Conservation (phyloP, 1,140 invertebrate genomes). For the Pentalonia nigronervosa region DNA sequence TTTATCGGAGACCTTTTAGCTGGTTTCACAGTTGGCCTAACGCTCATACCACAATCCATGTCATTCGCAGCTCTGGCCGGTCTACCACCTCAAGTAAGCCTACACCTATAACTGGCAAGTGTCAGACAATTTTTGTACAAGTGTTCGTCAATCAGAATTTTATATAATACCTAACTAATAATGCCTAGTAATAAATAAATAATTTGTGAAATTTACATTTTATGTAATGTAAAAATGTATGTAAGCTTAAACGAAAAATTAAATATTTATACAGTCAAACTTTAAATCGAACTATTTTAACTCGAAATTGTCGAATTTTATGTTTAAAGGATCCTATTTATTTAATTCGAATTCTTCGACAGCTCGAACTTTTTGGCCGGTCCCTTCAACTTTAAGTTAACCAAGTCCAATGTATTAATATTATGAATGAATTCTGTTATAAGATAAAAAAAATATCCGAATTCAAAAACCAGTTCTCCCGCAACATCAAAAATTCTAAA, state of each 20-base stretch:
- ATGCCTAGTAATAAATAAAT: neutral
- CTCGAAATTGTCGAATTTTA: no score
- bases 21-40: slow-evolving; percentile 83
- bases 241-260: neutral
- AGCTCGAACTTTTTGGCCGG: no score
- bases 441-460: neutral
- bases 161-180: neutral
- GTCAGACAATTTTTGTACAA: neutral
- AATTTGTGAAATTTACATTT: neutral
- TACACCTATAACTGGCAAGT: neutral
- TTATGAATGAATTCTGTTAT: neutral
- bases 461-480: neutral
- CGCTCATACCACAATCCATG: slow-evolving; percentile 85
- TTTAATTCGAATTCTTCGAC: no score
- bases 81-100: slow-evolving; percentile 66
- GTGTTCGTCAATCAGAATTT: neutral
- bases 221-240: neutral
- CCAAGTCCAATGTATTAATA: no score
- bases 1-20: slow-evolving; percentile 77
- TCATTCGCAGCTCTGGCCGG: slow-evolving; percentile 83
- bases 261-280: neutral
- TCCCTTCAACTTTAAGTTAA: no score
- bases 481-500: no score
- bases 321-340: no score
- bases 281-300: no score